Evolutionary conservation across 2,797 vertebrate species (phyloP), one percentile per base, ranked within the genome.

Genomic region (Tenualosa thibaudeaui): DNA sequence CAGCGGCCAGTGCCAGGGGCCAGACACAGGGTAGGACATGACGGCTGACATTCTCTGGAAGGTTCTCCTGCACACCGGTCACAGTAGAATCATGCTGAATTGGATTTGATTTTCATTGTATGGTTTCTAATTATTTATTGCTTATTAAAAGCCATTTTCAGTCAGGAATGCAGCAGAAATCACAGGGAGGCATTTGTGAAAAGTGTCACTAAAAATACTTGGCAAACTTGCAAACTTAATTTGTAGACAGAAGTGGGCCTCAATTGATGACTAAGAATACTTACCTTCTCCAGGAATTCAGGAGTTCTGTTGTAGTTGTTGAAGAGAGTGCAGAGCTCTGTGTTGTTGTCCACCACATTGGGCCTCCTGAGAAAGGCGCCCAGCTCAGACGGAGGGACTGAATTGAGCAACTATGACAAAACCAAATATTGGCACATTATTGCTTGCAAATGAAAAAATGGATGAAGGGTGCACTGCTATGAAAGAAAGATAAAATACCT

Each of bases 381-480:
- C 50, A 89, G 85, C 82, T 88, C 83, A 50, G 85, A 62, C 15
- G 82, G 86, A 43, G 13, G 15, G 3, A 86, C 22, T 8, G 89
- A 84, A 37, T 86, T 89, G 31, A 89, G 15, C 56, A 89, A 26
- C 89, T 89, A 78, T 24, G 84, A 85, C 26, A 65, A 22, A 85
- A 5, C 19, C 81, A 26, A 81, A 51, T 8, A 10, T 31, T 31
- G 31, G 0, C 31, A 31, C 46, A 8, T 49, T 49, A 49, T 49
- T 49, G 46, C 3, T 49, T 8, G 7, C 46, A 49, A 49, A 49
- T 5, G 7, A 49, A 31, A 31, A 31, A 31, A 31, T 31, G 53
- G 53, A 54, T 12, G 3, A 51, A 12, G 50, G 56, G 40, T 71
- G 24, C 26, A 46, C 10, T 43, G 19, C 15, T 37, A n/a, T 22